phyloP scores from a whole-genome alignment of 2,797 vertebrate species.

The Cyprinella venusta region DNA sequence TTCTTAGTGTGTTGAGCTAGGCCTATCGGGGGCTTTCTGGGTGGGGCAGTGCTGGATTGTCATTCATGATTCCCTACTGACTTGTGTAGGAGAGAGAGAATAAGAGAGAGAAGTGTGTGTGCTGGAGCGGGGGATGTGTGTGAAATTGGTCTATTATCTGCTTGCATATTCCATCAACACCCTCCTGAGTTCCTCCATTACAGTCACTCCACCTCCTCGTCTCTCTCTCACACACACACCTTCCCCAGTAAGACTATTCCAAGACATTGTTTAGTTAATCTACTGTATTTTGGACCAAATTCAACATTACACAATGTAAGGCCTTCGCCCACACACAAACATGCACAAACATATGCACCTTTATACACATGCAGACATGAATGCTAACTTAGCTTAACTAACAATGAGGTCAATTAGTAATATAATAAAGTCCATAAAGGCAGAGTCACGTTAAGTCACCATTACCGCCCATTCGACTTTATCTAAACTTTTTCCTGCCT shows the following conservation, averaged over 20 bases:
- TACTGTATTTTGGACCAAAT: slow-evolving; percentile 32
- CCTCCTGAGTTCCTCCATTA: slow-evolving; percentile 53
- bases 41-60: slow-evolving; percentile 57
- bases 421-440: slow-evolving; percentile 25
- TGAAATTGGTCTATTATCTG: slow-evolving; percentile 53
- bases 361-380: slow-evolving; percentile 37
- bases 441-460: slow-evolving; percentile 8
- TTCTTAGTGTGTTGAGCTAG: slow-evolving; percentile 27
- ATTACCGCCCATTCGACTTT: no score
- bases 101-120: slow-evolving; percentile 38
- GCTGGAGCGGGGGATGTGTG: slow-evolving; percentile 49
- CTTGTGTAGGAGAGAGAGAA: slow-evolving; percentile 39
- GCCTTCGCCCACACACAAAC: slow-evolving; percentile 29
- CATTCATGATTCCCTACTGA: slow-evolving; percentile 60
- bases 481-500: background rate
- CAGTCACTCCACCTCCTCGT: slow-evolving; percentile 43
- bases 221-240: slow-evolving; percentile 18
- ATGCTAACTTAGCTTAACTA: slow-evolving; percentile 20
- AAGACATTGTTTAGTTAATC: slow-evolving; percentile 31
- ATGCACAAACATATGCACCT: slow-evolving; percentile 37
- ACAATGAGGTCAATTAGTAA: slow-evolving; percentile 21
- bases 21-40: slow-evolving; percentile 53
- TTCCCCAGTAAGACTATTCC: slow-evolving; percentile 1
- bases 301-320: slow-evolving; percentile 26
- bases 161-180: slow-evolving; percentile 59